Evolutionary conservation across 2,797 vertebrate species (phyloP), one percentile per base, ranked within the genome.

Genomic region (Pangasius djambal): DNA sequence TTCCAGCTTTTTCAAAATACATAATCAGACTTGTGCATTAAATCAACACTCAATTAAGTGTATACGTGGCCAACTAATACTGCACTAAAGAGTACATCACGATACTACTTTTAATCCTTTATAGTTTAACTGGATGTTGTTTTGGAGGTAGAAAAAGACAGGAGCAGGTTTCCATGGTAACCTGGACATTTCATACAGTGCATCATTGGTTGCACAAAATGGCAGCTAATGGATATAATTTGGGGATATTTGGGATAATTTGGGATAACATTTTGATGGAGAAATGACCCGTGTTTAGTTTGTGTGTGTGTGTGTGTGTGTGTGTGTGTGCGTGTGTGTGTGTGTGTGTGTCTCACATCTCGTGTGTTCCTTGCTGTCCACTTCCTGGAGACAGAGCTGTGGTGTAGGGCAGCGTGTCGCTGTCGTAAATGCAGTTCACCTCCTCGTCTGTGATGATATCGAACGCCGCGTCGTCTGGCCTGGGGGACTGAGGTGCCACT

Each of bases 361-460:
- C 96, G 67, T 95, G 95, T 92, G 96, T 3, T 4, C 93, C 96
- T 86, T 95, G 96, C 92, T 97, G 96, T 31, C 94, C 89, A 16
- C 94, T 95, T 91, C 93, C 96, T 28, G 95, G 93, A 87, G 94
- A 94, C 92, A 93, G 93, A 90, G 94, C 92, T 0, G 94, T 94
- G 83, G 91, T 86, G 91, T 94, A 95, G 48, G 94, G 94, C 86
- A 93, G 92, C 4, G 95, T 95, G 83, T 97, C 95, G 1, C 93
- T 94, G 87, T 98, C 96, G 18, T 97, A 95, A 20, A 98, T 93
- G 77, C 96, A 96, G 86, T 96, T 98, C 89, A 99, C 93, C 92
- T 99, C 98, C 85, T 99, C 98, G 48, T 99, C 98, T 2, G 98
- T 98, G 95, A 99, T 99, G 93, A 99, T 98, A 95, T 99, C 98